Evolutionary conservation across 2,888 invertebrate genomes (phyloP), one percentile per base, ranked within the genome.

Genomic region (Cheilosia vernalis): DNA sequence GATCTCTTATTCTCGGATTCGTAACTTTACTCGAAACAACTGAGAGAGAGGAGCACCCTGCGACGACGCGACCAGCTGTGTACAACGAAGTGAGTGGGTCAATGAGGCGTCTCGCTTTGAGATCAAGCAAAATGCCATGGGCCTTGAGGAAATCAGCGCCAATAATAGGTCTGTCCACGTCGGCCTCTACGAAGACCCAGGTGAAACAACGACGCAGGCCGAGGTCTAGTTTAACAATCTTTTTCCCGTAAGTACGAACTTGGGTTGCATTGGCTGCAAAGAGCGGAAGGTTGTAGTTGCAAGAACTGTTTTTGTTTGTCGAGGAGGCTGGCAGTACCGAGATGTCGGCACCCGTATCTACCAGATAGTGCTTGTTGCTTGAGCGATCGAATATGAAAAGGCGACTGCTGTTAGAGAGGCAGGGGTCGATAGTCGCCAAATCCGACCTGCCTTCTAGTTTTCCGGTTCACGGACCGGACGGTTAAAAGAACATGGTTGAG

Each of bases 151-250:
- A 88, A 53, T 87, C 85, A 1, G 87, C n/a, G n/a, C n/a, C n/a
- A n/a, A n/a, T n/a, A n/a, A n/a, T n/a, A n/a, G n/a, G n/a, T n/a
- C n/a, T n/a, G 1, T 76, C 60, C 3, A 88, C 87, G 9, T 88
- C 86, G 6, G 88, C 88, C 17, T 87, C 56, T 24, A 85, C 72
- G 44, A 89, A 88, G n/a, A 69, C 77, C 88, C 88, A 88, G 5
- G 33, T 30, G 27, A 87, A 88, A 7, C 67, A 56, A 5, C 85
- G 82, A 1, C 87, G 88, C 33, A 88, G 88, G 53, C 87, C 79
- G 1, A 82, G 55, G 24, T 87, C 81, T 63, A 86, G 82, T 53
- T 9, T 4, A 0, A 87, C 17, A 3, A 17, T 15, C 55, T 64
- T 70, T 44, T 55, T 70, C 19, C 49, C 49, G 7, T 49, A 49